phyloP scores from a whole-genome alignment of 2,113 vertebrate species.

The Aldabrachelys gigantea region DNA sequence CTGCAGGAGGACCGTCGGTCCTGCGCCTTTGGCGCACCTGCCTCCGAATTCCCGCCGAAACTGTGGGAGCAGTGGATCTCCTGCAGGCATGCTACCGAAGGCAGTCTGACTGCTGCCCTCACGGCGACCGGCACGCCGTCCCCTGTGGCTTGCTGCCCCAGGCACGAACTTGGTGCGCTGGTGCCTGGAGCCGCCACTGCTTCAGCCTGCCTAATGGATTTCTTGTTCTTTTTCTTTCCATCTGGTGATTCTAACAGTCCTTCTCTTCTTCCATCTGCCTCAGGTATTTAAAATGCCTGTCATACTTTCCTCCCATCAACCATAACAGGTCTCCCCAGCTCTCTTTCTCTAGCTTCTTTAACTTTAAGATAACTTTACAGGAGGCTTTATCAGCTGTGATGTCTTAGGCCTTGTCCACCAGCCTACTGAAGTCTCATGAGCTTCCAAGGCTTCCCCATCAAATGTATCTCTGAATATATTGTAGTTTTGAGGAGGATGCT shows the following conservation, averaged over 20 bases:
- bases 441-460: neutral
- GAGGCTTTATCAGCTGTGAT: neutral
- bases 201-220: neutral
- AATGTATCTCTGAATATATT: neutral
- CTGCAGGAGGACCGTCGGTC: too few species aligned
- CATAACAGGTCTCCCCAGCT: neutral
- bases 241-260: rapidly evolving
- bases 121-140: too few species aligned
- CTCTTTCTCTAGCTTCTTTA: neutral
- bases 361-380: neutral
- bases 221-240: neutral
- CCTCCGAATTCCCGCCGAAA: too few species aligned
- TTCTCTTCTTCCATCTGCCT: neutral
- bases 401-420: neutral
- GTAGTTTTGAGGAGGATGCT: neutral
- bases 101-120: too few species aligned
- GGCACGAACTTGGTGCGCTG: too few species aligned
- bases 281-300: neutral
- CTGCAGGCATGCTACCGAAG: too few species aligned
- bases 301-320: neutral
- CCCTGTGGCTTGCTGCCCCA: too few species aligned
- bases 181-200: too few species aligned
- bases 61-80: too few species aligned
- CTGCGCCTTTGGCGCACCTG: too few species aligned
- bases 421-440: neutral